A percentile compares a stretch with the other conserved stretches of the same genome.
These are phyloP conservation scores for Adelognathus sp. DNA, from an alignment of 2,888 invertebrate genomes.

Conservation along the genomic window DNA sequence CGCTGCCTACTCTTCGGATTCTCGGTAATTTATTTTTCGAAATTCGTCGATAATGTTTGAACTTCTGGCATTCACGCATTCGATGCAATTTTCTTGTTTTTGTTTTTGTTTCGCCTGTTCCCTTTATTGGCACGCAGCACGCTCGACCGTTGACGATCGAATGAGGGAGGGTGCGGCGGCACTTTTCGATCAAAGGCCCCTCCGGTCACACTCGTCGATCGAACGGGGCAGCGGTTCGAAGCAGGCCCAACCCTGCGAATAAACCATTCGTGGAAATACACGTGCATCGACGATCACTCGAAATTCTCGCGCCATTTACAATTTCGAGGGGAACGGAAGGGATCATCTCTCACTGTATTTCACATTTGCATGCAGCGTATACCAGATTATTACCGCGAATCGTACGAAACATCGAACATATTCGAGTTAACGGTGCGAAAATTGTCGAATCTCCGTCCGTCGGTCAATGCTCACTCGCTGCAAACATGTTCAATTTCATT, in stretches of 20 bases:
- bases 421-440: neutral
- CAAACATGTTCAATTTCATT: neutral
- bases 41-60: too few species aligned
- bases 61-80: neutral
- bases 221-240: neutral
- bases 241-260: neutral
- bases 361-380: neutral
- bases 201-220: constrained; percentile 9
- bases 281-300: neutral
- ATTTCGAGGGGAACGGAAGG: neutral
- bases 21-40: too few species aligned
- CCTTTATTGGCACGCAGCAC: neutral
- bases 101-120: too few species aligned
- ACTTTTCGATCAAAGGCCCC: constrained; percentile 1
- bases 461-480: neutral
- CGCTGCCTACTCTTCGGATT: too few species aligned
- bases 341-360: neutral
- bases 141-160: constrained; percentile 7
- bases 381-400: neutral
- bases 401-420: neutral
- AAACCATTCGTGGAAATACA: neutral
- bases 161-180: neutral
- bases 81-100: neutral
- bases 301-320: neutral
- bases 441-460: neutral